A percentile compares a stretch with the other conserved stretches of the same genome.
Conservation (phyloP, 2,888 invertebrate species). For the Temnothorax rugatulus region DNA sequence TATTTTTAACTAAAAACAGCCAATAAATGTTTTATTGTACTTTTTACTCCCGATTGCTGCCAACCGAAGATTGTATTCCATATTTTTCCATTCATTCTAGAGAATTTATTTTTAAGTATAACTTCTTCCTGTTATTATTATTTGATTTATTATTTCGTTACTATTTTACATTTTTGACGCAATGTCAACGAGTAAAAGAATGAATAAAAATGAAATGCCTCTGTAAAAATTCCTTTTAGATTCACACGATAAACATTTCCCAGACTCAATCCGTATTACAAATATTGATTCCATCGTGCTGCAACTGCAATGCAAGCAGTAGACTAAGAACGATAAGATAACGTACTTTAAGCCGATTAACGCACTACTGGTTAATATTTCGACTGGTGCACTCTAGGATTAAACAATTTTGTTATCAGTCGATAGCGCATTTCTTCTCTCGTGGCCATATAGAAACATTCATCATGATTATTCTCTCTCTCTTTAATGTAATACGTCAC, state of each 20-base stretch:
- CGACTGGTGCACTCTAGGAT: background rate
- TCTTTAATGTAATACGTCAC: background rate
- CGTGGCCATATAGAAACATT: background rate
- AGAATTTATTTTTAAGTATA: background rate
- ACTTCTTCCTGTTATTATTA: conserved; percentile 1
- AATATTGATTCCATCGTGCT: conserved; percentile 66
- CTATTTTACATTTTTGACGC: background rate
- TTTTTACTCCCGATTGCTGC: background rate
- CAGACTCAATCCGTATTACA: conserved; percentile 61
- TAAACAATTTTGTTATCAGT: background rate
- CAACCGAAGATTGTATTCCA: background rate
- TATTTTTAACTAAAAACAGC: background rate
- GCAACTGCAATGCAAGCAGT: conserved; percentile 34
- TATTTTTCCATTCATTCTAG: background rate
- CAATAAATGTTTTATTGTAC: background rate
- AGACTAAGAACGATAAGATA: conserved; percentile 68
- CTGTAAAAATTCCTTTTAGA: conserved; percentile 29
- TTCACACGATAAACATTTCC: conserved; percentile 53
- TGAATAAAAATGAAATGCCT: conserved; percentile 24
- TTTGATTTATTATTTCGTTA: background rate
- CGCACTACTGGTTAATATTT: conserved; percentile 17
- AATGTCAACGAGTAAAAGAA: conserved; percentile 3
- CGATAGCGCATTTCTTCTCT: background rate
- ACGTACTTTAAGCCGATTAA: conserved; percentile 49
- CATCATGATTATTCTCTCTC: background rate